These are phyloP conservation scores for Trachurus trachurus DNA, from an alignment of 2,797 vertebrate genomes.

Conservation along the genomic window DNA sequence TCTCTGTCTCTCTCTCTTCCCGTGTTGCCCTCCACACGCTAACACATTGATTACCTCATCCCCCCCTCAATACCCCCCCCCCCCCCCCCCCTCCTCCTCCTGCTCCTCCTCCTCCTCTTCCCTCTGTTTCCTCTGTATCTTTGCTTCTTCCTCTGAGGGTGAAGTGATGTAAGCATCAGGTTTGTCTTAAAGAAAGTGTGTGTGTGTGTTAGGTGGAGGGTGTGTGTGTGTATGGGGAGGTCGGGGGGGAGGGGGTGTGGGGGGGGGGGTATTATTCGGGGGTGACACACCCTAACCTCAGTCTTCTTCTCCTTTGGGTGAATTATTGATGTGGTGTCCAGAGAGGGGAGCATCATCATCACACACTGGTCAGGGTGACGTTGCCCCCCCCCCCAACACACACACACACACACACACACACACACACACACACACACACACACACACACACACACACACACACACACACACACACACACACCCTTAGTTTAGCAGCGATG, in stretches of 20 bases:
- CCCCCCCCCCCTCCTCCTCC: no score
- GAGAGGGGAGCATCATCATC: slow-evolving; percentile 31
- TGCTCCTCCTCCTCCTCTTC: slow-evolving; percentile 15
- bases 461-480: no score
- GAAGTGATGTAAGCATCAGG: slow-evolving; percentile 60
- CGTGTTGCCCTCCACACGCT: background rate
- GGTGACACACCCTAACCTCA: slow-evolving; percentile 54
- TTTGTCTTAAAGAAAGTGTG: slow-evolving; percentile 34
- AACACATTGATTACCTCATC: slow-evolving; percentile 73
- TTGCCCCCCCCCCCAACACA: slow-evolving; percentile 42
- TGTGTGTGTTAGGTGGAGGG: no score
- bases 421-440: no score
- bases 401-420: no score
- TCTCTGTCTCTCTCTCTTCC: no score
- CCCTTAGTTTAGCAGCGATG: slow-evolving; percentile 58
- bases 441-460: no score
- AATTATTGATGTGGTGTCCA: slow-evolving; percentile 73
- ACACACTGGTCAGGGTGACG: slow-evolving; percentile 60
- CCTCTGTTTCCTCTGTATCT: slow-evolving; percentile 44
- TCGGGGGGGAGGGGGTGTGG: slow-evolving; percentile 1
- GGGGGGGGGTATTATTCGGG: background rate
- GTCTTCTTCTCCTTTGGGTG: slow-evolving; percentile 44
- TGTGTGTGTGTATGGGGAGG: no score
- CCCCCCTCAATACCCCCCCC: background rate
- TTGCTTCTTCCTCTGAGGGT: slow-evolving; percentile 43